A percentile compares a stretch with the other conserved stretches of the same genome.
phyloP scores from a whole-genome alignment of 2,888 invertebrate species.

The Vanessa cardui region DNA sequence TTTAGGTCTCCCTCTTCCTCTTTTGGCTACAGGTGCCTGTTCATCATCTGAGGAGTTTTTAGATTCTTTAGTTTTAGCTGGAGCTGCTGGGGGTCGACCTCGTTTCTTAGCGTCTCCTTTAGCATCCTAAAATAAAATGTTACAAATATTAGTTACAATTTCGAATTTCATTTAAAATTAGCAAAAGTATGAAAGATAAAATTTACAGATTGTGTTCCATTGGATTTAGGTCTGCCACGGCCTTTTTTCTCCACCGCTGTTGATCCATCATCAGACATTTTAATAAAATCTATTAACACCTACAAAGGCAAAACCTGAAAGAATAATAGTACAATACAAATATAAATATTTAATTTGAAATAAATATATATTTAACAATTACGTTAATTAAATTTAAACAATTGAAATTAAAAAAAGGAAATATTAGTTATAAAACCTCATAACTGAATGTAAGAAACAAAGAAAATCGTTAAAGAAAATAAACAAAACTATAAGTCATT shows the following conservation, averaged over 20 bases:
- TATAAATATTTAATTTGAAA: slow-evolving; percentile 17
- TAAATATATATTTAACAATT: neutral
- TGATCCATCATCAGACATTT: slow-evolving; percentile 81
- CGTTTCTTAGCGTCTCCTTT: slow-evolving; percentile 78
- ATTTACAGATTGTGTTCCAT: slow-evolving; percentile 76
- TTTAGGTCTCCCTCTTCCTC: slow-evolving; percentile 82
- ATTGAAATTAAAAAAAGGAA: neutral
- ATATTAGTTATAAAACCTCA: neutral
- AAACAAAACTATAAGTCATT: slow-evolving; percentile 57
- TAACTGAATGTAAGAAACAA: slow-evolving; percentile 27
- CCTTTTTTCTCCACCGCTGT: slow-evolving; percentile 80
- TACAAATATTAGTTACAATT: slow-evolving; percentile 10
- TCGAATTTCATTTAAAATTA: neutral
- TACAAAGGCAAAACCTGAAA: slow-evolving; percentile 57
- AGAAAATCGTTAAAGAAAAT: slow-evolving; percentile 43
- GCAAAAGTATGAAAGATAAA: neutral
- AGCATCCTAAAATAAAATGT: slow-evolving; percentile 62
- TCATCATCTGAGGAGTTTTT: slow-evolving; percentile 80
- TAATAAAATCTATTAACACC: slow-evolving; percentile 50
- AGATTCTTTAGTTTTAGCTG: slow-evolving; percentile 78
- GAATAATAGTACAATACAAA: slow-evolving; percentile 1
- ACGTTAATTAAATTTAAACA: neutral
- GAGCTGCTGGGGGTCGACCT: slow-evolving; percentile 70
- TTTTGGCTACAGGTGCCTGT: slow-evolving; percentile 78
- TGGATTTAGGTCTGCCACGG: slow-evolving; percentile 78